These are phyloP conservation scores for Micromussa lordhowensis DNA, from an alignment of 92 coral and sea anemone species.

Conservation along the genomic window DNA sequence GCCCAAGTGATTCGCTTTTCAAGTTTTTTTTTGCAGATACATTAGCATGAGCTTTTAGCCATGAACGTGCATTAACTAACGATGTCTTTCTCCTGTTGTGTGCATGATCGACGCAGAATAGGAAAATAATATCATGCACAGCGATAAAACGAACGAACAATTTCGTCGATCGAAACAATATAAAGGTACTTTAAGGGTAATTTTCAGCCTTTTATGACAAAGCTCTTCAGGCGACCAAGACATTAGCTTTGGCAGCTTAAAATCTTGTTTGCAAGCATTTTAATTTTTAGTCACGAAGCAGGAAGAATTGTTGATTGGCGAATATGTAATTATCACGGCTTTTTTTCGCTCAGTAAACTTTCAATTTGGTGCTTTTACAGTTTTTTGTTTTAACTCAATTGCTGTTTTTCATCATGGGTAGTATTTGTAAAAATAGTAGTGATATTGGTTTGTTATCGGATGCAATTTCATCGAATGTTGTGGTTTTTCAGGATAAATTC, in stretches of 20 bases:
- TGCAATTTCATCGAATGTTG: neutral
- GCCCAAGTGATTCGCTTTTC: no score
- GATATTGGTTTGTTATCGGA: neutral
- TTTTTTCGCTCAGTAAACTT: no score
- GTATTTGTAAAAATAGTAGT: neutral
- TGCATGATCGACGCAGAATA: neutral
- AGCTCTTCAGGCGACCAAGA: neutral
- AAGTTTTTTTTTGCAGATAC: neutral
- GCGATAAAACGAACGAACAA: neutral
- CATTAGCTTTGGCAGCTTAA: neutral
- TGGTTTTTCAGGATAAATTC: neutral
- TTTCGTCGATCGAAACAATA: neutral
- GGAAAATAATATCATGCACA: neutral
- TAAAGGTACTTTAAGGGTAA: neutral
- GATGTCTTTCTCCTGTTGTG: neutral
- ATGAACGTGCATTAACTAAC: neutral
- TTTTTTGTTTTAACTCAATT: neutral
- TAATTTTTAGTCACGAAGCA: neutral
- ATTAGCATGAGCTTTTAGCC: neutral
- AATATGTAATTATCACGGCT: neutral
- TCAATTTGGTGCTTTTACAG: neutral
- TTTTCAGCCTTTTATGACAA: neutral
- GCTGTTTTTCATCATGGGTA: neutral
- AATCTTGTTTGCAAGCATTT: neutral
- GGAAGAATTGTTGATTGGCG: neutral